phyloP scores from a whole-genome alignment of 2,113 vertebrate species.

The Cyphotilapia sp. region DNA sequence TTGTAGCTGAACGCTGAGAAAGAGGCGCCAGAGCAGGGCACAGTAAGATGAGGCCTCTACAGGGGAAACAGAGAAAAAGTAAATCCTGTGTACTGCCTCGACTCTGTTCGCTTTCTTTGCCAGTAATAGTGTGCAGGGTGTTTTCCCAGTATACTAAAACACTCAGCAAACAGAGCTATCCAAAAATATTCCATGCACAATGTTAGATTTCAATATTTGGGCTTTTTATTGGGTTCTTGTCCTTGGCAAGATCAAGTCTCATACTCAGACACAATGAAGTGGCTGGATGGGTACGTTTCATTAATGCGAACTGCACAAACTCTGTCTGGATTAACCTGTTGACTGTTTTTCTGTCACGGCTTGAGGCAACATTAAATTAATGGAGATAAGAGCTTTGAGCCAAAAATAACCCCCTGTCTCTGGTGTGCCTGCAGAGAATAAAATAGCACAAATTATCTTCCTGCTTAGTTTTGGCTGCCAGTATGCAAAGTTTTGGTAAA shows the following conservation, averaged over 20 bases:
- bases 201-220: neutral
- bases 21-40: neutral
- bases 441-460: slow-evolving; percentile 74
- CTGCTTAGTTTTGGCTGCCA: slow-evolving; percentile 74
- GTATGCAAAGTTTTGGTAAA: slow-evolving; percentile 44
- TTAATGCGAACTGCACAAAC: neutral
- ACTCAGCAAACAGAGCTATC: neutral
- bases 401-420: slow-evolving; percentile 82
- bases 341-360: slow-evolving; percentile 75
- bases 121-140: neutral
- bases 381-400: slow-evolving; percentile 77
- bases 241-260: neutral
- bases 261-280: neutral
- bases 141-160: neutral
- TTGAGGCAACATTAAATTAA: slow-evolving; percentile 82
- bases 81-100: neutral
- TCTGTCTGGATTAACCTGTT: slow-evolving; percentile 74
- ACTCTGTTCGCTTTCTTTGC: neutral
- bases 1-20: neutral
- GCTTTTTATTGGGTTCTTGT: neutral
- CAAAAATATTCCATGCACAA: neutral
- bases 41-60: neutral
- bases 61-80: neutral
- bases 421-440: slow-evolving; percentile 75
- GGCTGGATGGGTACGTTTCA: neutral